Conservation (phyloP, 2,797 vertebrate species). For the Picus viridis region DNA sequence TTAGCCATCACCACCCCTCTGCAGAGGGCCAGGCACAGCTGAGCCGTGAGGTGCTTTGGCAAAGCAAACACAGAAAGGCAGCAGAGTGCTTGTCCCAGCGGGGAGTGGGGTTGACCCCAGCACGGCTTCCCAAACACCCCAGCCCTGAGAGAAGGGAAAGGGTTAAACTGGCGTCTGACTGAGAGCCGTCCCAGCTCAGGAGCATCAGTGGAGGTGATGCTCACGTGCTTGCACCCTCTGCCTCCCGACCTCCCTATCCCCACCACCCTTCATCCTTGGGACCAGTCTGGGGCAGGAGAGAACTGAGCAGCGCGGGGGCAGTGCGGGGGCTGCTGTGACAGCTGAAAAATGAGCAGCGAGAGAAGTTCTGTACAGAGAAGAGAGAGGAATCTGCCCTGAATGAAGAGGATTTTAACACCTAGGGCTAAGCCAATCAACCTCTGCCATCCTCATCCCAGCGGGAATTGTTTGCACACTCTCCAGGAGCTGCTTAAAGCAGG, state of each 20-base stretch:
- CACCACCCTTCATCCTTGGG: not conserved
- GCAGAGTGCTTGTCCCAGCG: accelerated
- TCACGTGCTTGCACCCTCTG: conserved; percentile 1
- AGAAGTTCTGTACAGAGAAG: conserved; percentile 30
- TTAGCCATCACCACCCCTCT: not conserved
- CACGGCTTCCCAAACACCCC: not conserved
- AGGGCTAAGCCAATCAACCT: conserved; percentile 55
- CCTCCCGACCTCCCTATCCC: not conserved
- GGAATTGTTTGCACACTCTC: conserved; percentile 38
- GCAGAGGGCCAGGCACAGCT: accelerated
- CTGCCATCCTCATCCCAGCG: not conserved
- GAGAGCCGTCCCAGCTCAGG: not conserved
- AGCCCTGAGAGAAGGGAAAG: not conserved
- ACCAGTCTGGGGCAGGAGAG: not conserved
- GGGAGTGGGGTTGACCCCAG: not conserved
- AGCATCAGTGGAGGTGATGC: conserved; percentile 25
- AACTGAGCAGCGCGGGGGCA: not conserved
- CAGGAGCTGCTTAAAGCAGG: conserved; percentile 4
- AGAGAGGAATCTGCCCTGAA: conserved; percentile 52
- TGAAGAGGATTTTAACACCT: conserved; percentile 70
- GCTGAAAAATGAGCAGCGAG: conserved; percentile 48
- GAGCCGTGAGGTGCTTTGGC: not conserved
- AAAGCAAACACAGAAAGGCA: not conserved
- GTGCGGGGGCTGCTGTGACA: not conserved
- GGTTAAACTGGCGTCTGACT: conserved; percentile 5